Evolutionary conservation across 2,113 vertebrate genomes (phyloP).

Genomic region (Passerina amoena): DNA sequence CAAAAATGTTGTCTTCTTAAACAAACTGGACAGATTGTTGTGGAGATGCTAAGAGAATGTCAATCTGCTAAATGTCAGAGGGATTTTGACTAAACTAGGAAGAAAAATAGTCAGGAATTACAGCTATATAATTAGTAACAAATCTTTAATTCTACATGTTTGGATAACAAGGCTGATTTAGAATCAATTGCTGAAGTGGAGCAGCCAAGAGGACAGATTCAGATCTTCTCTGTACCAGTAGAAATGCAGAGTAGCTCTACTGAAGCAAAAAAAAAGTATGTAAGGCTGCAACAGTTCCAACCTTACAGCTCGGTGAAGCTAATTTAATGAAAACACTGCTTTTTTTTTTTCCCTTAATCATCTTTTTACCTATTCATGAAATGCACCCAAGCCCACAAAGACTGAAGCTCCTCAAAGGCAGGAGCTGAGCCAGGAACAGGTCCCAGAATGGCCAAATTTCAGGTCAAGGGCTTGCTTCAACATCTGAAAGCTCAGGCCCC

Average conservation of each 20-base stretch:
- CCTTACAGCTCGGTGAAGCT: neutral
- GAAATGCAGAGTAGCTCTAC: neutral
- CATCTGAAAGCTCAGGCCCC: neutral
- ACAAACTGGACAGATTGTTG: conserved; percentile 54
- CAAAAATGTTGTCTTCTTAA: conserved; percentile 54
- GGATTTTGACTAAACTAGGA: conserved; percentile 52
- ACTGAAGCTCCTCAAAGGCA: neutral
- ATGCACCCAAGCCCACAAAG: neutral
- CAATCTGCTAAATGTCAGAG: conserved; percentile 62
- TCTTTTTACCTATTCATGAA: neutral
- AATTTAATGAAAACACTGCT: neutral
- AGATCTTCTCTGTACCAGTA: neutral
- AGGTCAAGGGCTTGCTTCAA: neutral
- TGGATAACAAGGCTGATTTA: conserved; percentile 13
- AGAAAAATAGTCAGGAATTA: conserved; percentile 44
- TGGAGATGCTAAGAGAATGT: conserved; percentile 46
- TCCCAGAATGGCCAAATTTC: neutral
- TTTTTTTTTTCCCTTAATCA: neutral
- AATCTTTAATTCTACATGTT: conserved; percentile 35
- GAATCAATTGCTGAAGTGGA: conserved; percentile 12
- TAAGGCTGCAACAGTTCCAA: neutral
- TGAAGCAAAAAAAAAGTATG: neutral
- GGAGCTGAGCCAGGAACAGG: neutral
- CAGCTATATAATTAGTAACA: conserved; percentile 24
- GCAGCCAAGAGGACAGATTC: neutral